phyloP scores from a whole-genome alignment of 1,140 invertebrate species.

The Plutomurus gul region DNA sequence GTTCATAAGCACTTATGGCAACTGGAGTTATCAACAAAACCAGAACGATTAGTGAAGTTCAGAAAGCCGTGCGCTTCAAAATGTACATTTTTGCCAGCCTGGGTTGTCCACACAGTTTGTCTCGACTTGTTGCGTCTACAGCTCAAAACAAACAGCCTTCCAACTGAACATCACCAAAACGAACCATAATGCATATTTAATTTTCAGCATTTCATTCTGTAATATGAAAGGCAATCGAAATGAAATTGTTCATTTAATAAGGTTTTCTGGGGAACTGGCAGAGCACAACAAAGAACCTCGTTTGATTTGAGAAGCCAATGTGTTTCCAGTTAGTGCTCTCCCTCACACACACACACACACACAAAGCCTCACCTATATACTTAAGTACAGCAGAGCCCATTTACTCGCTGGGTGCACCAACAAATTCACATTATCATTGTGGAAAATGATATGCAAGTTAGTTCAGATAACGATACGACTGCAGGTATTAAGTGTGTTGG shows the following conservation, averaged over 20 bases:
- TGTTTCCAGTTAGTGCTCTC: neutral
- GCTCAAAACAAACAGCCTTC: neutral
- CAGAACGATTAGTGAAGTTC: neutral
- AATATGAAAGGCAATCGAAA: neutral
- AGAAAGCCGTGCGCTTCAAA: too few relatives aligned
- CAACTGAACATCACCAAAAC: neutral
- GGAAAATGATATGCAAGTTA: too few relatives aligned
- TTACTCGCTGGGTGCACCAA: neutral
- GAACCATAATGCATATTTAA: constrained; percentile 1
- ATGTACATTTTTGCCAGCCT: neutral
- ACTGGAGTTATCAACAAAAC: neutral
- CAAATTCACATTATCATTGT: too few relatives aligned
- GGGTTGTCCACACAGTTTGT: neutral
- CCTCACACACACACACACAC: neutral
- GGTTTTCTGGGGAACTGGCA: neutral
- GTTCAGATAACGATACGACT: too few relatives aligned
- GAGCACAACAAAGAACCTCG: neutral
- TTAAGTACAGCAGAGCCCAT: neutral
- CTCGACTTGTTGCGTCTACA: neutral
- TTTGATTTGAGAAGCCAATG: too few relatives aligned
- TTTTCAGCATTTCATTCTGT: neutral
- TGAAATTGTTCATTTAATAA: neutral
- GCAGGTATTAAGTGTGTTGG: neutral
- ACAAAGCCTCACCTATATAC: neutral
- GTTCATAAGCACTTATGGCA: too few relatives aligned